Base-by-base conservation (phyloP, 1,140 invertebrate genomes). In the Chionoecetes opilio region DNA sequence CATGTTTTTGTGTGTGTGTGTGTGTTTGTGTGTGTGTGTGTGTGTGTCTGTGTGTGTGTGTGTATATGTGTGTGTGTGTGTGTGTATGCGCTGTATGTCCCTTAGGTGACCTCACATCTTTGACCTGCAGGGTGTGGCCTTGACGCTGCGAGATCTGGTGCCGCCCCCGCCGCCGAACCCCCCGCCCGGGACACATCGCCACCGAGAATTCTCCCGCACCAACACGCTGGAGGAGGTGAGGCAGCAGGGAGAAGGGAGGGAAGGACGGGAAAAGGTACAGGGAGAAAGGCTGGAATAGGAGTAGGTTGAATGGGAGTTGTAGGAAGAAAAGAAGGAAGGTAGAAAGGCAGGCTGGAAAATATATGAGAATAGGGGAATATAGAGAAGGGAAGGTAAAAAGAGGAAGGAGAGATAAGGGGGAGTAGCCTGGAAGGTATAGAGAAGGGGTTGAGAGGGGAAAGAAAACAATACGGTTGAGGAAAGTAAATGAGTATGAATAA, bases 211-310 rank as follows among this genome's bases (percentile, higher is more conserved):
- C 85, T 95, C 93, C 34, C 87, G 96, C 86, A 96, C 96, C 21
- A 96, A 96, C 92, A 96, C 96, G 0, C 90, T 96, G 92, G 96
- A 96, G 85, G 96, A 96, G 93, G 96, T 96, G 11, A 84, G 93
- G 26, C 0, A 63, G 88, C 29, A 26, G 29, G 37, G 29, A 37
- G 85, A 11, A 85, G 37, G 35, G 91, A 41, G 91, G 34, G 75
- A 37, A 17, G 31, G 82, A 85, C 2, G 38, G 31, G 85, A 82
- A 34, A 0, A 75, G 3, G 29, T 53, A 85, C n/a, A 92, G 82
- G 26, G 37, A 91, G n/a, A 90, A 63, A n/a, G 37, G 38, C 5
- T 17, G 88, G 3, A 46, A 14, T 1, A 46, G 88, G 29, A 26
- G 9, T n/a, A 41, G 14, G 41, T 35, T 2, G 88, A 46, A 46